These are phyloP conservation scores for Tetramorium bicarinatum DNA, from an alignment of 2,888 invertebrate genomes.

Conservation along the genomic window DNA sequence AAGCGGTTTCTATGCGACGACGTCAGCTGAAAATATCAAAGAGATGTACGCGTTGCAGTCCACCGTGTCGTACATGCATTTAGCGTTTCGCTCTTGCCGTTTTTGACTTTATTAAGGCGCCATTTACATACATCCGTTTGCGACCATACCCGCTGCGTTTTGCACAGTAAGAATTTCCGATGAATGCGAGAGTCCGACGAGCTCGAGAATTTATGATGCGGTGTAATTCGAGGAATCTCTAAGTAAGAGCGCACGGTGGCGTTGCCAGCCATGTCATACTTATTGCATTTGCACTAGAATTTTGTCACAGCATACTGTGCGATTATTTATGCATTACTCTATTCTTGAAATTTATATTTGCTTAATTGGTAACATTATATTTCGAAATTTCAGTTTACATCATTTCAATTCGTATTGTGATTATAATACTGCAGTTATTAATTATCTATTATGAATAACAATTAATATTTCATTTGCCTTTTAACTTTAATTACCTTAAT, in stretches of 20 bases:
- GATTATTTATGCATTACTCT: slow-evolving; percentile 11
- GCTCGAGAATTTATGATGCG: slow-evolving; percentile 62
- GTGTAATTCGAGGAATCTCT: slow-evolving; percentile 59
- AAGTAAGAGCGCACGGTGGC: slow-evolving; percentile 27
- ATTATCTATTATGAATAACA: background rate
- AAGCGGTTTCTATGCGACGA: slow-evolving; percentile 4
- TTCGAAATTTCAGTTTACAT: background rate
- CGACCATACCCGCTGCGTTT: slow-evolving; percentile 36
- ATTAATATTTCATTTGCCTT: background rate
- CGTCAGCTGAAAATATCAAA: slow-evolving; percentile 30
- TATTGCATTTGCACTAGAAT: slow-evolving; percentile 26
- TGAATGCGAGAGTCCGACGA: slow-evolving; percentile 26
- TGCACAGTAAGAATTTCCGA: slow-evolving; percentile 30
- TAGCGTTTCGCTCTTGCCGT: slow-evolving; percentile 44
- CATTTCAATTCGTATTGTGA: background rate
- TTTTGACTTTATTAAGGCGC: slow-evolving; percentile 42
- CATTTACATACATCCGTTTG: slow-evolving; percentile 52
- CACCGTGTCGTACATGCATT: slow-evolving; percentile 33
- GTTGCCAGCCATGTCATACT: slow-evolving; percentile 16
- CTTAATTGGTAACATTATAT: background rate
- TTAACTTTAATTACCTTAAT: background rate
- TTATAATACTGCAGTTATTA: background rate
- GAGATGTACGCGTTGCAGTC: background rate
- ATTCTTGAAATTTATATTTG: slow-evolving; percentile 16
- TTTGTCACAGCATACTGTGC: slow-evolving; percentile 15